Conservation (phyloP, 2,113 vertebrate species). For the Pachycephala philippinensis region DNA sequence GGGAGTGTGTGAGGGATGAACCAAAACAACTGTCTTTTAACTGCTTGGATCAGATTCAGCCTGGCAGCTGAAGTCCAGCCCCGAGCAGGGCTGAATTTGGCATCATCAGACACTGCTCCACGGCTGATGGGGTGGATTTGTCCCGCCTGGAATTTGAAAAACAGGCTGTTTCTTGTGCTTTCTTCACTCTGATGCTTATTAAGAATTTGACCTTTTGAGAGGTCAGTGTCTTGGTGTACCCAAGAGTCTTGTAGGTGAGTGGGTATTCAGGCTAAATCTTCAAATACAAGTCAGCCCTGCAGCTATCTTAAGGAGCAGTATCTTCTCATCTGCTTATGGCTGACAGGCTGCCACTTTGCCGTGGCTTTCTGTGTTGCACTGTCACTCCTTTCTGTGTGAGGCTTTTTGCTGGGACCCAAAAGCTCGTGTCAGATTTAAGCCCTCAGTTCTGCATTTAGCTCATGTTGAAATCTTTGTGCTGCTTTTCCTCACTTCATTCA, state of each 20-base stretch:
- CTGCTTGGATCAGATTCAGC: not conserved
- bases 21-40: not conserved
- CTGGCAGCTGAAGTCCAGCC: not conserved
- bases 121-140: not conserved
- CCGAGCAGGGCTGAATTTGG: not conserved
- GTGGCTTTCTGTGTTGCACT: not conserved
- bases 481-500: not conserved
- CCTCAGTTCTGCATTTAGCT: not conserved
- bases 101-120: not conserved
- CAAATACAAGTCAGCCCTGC: not conserved
- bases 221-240: not conserved
- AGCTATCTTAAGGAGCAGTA: not conserved
- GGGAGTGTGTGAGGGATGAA: not conserved
- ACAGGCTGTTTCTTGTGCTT: constrained; percentile 16
- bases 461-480: not conserved
- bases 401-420: not conserved
- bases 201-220: constrained; percentile 52
- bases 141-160: not conserved
- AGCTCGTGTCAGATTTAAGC: rapidly evolving
- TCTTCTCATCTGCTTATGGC: not conserved
- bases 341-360: not conserved
- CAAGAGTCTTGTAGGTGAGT: not conserved
- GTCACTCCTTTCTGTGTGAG: not conserved
- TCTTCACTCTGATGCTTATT: constrained; percentile 48
- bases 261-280: not conserved